A percentile compares a stretch with the other conserved stretches of the same genome.
Evolutionary conservation across 2,797 vertebrate species (phyloP).

Genomic region (Phoebastria nigripes): DNA sequence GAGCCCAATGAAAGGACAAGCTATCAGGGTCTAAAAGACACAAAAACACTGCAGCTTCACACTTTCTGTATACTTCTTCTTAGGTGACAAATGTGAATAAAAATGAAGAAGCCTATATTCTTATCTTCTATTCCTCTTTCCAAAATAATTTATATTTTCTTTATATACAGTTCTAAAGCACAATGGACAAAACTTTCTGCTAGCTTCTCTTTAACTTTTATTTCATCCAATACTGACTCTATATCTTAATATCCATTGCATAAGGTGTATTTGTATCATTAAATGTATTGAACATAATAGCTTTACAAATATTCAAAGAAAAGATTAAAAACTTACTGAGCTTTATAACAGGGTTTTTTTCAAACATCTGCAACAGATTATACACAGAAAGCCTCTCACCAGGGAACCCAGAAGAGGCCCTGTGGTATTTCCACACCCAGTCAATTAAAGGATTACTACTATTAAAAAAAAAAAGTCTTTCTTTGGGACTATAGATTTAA

Average conservation of each 20-base stretch:
- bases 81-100: not conserved
- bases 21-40: not conserved
- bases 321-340: not conserved
- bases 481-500: conserved; percentile 34
- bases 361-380: not conserved
- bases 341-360: not conserved
- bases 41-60: not conserved
- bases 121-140: not conserved
- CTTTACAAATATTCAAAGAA: not conserved
- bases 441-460: conserved; percentile 62
- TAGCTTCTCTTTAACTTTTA: not conserved
- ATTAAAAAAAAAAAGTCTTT: conserved; percentile 21
- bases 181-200: not conserved
- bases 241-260: not conserved
- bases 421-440: conserved; percentile 49
- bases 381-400: conserved; percentile 32
- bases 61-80: not conserved
- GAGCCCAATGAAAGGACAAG: not conserved
- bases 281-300: not conserved
- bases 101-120: not conserved
- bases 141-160: not conserved
- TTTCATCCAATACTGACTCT: not conserved
- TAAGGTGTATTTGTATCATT: not conserved
- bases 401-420: conserved; percentile 14
- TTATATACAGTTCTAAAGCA: not conserved